Conservation (phyloP, 2,113 vertebrate genomes). For the Otus sunia region DNA sequence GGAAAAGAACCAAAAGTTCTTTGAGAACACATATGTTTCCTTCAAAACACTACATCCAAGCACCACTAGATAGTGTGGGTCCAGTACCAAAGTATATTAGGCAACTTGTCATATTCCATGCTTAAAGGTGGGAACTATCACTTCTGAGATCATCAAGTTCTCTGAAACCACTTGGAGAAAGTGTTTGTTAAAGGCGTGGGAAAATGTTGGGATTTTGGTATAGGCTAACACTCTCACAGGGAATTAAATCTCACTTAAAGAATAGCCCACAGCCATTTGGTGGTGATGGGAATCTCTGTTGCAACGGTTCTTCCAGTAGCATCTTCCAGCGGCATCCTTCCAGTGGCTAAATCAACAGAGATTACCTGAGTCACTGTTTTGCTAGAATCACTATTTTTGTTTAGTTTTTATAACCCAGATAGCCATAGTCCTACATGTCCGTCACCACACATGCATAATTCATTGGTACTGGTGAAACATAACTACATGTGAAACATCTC, state of each 20-base stretch:
- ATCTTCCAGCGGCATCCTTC: background rate
- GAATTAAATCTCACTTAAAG: background rate
- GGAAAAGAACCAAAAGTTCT: background rate
- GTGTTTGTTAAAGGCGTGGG: background rate
- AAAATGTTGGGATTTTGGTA: background rate
- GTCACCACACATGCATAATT: background rate
- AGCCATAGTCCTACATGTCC: background rate
- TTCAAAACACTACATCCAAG: background rate
- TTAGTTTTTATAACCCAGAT: background rate
- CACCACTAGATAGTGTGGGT: too few species aligned
- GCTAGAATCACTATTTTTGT: background rate
- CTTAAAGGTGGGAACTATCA: background rate
- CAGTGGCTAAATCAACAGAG: background rate
- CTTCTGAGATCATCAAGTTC: background rate
- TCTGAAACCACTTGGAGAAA: background rate
- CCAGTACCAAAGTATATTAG: background rate
- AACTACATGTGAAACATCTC: background rate
- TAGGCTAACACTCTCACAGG: fast-evolving
- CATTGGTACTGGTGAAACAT: background rate
- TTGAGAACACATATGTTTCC: background rate
- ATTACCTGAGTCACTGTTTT: background rate
- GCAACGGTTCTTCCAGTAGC: background rate
- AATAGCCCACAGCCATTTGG: background rate
- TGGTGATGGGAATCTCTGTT: background rate
- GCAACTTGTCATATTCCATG: background rate